These are phyloP conservation scores for Erannis defoliaria DNA, from an alignment of 2,888 invertebrate species.

Conservation along the genomic window DNA sequence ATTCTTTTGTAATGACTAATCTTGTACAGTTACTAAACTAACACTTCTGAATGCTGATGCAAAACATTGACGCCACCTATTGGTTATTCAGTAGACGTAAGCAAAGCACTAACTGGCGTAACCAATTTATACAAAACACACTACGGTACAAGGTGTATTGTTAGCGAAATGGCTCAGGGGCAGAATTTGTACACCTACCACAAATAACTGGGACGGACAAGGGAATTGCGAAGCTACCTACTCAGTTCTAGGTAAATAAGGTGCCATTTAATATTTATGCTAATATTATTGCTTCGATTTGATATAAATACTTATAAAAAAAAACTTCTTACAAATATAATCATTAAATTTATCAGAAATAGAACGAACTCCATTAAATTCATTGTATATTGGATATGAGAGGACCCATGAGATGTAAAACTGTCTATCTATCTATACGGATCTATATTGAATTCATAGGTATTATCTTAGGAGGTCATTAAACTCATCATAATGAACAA, in stretches of 20 bases:
- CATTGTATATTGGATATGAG: too few species aligned
- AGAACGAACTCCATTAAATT: too few species aligned
- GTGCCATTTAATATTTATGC: conserved; percentile 28
- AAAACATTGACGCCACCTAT: conserved; percentile 57
- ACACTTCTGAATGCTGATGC: conserved; percentile 57
- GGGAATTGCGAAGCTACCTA: conserved; percentile 41
- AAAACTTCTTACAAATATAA: background rate
- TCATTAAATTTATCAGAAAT: too few species aligned
- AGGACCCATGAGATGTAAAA: too few species aligned
- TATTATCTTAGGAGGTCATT: too few species aligned
- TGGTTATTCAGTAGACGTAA: conserved; percentile 65
- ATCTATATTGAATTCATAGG: too few species aligned
- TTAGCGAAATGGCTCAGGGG: conserved; percentile 58
- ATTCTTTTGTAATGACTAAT: conserved; percentile 52
- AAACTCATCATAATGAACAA: too few species aligned
- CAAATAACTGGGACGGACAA: conserved; percentile 59
- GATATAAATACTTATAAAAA: background rate
- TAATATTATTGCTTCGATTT: conserved; percentile 5
- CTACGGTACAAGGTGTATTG: conserved; percentile 60
- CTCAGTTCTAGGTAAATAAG: conserved; percentile 38
- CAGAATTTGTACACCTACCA: conserved; percentile 70
- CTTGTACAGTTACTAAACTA: conserved; percentile 51
- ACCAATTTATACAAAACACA: conserved; percentile 68
- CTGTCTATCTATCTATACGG: too few species aligned
- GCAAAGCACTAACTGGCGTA: conserved; percentile 61